These are phyloP conservation scores for Drosophila rhopaloa DNA, from an alignment of 1,140 invertebrate species.

Conservation along the genomic window DNA sequence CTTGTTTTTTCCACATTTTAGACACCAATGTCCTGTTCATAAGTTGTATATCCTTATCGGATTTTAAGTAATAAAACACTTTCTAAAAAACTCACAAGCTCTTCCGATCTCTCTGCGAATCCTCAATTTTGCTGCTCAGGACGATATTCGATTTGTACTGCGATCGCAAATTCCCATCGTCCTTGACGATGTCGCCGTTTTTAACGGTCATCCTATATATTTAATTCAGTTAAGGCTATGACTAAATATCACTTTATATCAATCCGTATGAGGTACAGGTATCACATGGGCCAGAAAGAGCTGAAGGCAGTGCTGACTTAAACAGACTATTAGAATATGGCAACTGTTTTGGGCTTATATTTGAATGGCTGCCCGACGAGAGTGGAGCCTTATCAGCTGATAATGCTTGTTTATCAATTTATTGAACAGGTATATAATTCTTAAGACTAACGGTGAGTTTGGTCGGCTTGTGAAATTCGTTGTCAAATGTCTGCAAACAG, in stretches of 20 bases:
- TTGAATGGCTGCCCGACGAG: slow-evolving; percentile 6
- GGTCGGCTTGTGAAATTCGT: slow-evolving; percentile 29
- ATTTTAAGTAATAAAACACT: neutral
- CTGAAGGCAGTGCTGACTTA: slow-evolving; percentile 3
- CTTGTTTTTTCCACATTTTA: neutral
- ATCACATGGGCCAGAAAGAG: slow-evolving; percentile 10
- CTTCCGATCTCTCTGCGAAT: slow-evolving; percentile 48
- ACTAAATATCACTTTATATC: slow-evolving; percentile 11
- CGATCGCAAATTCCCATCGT: slow-evolving; percentile 62
- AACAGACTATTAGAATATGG: slow-evolving; percentile 32
- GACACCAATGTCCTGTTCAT: neutral
- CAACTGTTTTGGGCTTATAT: slow-evolving; percentile 41
- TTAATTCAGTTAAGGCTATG: neutral
- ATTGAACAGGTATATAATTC: slow-evolving; percentile 33
- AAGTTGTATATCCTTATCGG: neutral
- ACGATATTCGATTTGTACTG: slow-evolving; percentile 73
- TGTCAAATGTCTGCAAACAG: neutral
- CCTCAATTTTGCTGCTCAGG: slow-evolving; percentile 49
- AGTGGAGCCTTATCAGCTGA: slow-evolving; percentile 26
- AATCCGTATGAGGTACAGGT: neutral
- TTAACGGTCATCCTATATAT: slow-evolving; percentile 50
- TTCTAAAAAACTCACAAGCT: slow-evolving; percentile 62
- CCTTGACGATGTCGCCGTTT: slow-evolving; percentile 61
- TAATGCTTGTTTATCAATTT: slow-evolving; percentile 39
- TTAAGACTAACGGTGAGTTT: slow-evolving; percentile 44